A percentile compares a stretch with the other conserved stretches of the same genome.
Conservation (phyloP, 2,888 invertebrate genomes). For the Stenchaetothrips biformis region DNA sequence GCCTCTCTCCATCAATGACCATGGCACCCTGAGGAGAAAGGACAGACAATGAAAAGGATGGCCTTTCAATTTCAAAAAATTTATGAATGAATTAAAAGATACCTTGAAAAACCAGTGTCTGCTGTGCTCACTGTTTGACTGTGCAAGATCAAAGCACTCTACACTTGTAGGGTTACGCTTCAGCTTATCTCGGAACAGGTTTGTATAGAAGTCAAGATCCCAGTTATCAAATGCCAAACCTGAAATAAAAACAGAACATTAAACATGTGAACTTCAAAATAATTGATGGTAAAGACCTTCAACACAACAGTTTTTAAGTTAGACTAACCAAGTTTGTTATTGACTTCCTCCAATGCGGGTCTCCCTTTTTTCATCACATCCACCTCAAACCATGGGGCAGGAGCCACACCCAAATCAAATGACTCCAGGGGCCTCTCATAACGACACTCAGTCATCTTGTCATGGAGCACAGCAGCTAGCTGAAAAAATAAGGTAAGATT, state of each 20-base stretch:
- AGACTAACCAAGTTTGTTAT: conserved; percentile 61
- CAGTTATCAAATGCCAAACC: conserved; percentile 90
- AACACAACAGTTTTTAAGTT: conserved; percentile 14
- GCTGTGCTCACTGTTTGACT: conserved; percentile 97
- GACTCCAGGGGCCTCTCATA: conserved; percentile 61
- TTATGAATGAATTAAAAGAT: conserved; percentile 28
- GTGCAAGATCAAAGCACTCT: conserved; percentile 95
- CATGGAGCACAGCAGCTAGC: conserved; percentile 66
- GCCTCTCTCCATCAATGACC: conserved; percentile 72
- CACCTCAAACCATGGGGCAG: conserved; percentile 74
- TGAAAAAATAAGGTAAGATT: conserved; percentile 34
- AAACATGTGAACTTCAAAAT: neutral
- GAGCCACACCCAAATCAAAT: conserved; percentile 52
- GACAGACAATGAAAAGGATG: neutral
- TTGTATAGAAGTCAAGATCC: conserved; percentile 86
- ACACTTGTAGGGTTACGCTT: conserved; percentile 94
- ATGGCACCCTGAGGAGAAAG: conserved; percentile 60
- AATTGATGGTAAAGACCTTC: neutral
- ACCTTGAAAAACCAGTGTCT: conserved; percentile 97
- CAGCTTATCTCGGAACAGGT: conserved; percentile 74
- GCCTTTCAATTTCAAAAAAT: neutral
- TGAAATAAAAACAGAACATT: conserved; percentile 39
- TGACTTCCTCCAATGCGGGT: conserved; percentile 74
- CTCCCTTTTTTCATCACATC: conserved; percentile 74
- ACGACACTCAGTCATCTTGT: conserved; percentile 89